Base-by-base conservation (phyloP, 2,113 vertebrate species). In the Saguinus midas region DNA sequence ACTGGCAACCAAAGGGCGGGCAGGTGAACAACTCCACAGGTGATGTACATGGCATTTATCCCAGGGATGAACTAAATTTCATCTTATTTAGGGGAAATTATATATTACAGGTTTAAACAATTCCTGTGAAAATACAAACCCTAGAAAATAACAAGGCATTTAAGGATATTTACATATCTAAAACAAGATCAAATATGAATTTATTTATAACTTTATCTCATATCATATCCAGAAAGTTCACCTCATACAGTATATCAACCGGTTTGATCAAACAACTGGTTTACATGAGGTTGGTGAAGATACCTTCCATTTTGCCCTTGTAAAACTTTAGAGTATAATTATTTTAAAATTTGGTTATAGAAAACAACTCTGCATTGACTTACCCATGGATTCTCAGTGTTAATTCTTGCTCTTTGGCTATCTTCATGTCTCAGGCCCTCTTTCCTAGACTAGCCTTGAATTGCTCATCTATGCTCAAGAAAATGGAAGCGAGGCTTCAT, bases 61-160 rank as follows among this genome's bases (percentile, higher is more conserved):
- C n/a, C 57, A 91, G 72, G 61, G 43, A n/a, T 80, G 40, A 76
- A 81, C 64, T 81, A 82, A 76, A 86, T 82, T 76, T 95, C 35
- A 92, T 84, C 92, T 96, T 58, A 82, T 64, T 93, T 92, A 76
- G 58, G 32, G 43, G 86, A 97, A 90, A 92, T 92, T 82, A 91
- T 4, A 72, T 8, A 81, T 27, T 72, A 37, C 8, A 89, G n/a
- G 68, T 86, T 93, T 86, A 0, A 50, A 81, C 85, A 87, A 81
- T 61, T 85, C 48, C 14, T 83, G 45, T 92, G 45, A 90, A 43
- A 82, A 32, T 43, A 0, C 8, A 91, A 72, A 45, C 20, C 27
- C 29, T 55, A 81, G 72, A 78, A 91, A 96, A 94, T 50, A 93
- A 87, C 0, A 84, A 82, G 5, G 17, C 10, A 94, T 81, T 96